Base-by-base conservation (phyloP, 2,797 vertebrate species). In the Lates japonicus region DNA sequence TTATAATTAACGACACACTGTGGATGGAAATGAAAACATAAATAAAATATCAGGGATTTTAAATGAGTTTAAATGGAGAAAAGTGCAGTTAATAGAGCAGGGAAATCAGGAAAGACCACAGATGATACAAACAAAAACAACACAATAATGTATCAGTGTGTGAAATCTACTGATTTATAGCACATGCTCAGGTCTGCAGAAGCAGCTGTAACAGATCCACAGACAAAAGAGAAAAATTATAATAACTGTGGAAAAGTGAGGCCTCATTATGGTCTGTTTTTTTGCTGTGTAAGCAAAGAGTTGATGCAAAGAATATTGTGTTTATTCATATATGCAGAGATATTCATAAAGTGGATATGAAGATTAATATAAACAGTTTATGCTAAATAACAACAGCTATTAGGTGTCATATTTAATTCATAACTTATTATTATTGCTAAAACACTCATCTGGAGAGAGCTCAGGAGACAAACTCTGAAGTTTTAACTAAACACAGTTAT, bases 331-430 rank as follows among this genome's bases (percentile, higher is more conserved):
- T 35, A 13, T 12, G 20, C 51, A 57, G 20, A 44, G 13, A 58
- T 29, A 12, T 44, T 63, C 58, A 69, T 59, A 33, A 37, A 63
- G 10, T 54, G 8, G 14, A 52, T 19, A 57, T 46, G 33, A 67
- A 57, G 35, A 75, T 51, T 4, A 62, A 70, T 51, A 58, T 5
- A 19, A 83, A 64, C 55, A 12, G 51, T 49, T 65, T 16, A 70
- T 41, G 44, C 22, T 63, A 44, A 70, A 33, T 13, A 59, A 60
- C 16, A 9, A 4, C 0, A 17, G 61, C 49, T 35, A 19, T 54
- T 9, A 42, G 59, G 11, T 35, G 1, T 72, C 71, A 59, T 71
- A 16, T 66, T 48, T 74, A 42, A 66, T 49, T 77, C 58, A 61
- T n/a, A 6, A 13, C 12, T 4, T 22, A 2, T 59, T 3, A 42